A percentile compares a stretch with the other conserved stretches of the same genome.
Evolutionary conservation across 2,113 vertebrate genomes (phyloP).

Genomic region (Scophthalmus maximus): DNA sequence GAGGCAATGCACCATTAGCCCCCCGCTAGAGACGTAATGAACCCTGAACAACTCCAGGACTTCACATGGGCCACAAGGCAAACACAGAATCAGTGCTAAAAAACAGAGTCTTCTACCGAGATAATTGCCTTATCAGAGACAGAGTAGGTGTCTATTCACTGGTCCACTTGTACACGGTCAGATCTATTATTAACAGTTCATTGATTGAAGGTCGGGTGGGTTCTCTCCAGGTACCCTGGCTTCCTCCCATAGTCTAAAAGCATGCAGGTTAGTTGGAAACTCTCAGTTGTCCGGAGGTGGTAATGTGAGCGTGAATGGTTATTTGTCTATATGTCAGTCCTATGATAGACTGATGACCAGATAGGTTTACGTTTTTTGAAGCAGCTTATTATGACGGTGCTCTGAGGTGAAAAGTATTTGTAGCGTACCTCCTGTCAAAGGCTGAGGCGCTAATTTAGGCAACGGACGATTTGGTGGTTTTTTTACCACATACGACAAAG

Average conservation of each 20-base stretch:
- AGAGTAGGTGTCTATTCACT: neutral
- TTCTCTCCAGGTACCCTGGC: neutral
- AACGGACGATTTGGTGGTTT: too few species aligned
- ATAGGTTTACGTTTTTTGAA: too few species aligned
- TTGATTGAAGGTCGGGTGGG: neutral
- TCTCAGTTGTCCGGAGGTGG: neutral
- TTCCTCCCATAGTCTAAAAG: neutral
- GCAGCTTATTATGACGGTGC: too few species aligned
- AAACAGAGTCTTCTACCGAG: slow-evolving; percentile 8
- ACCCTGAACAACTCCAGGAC: slow-evolving; percentile 61
- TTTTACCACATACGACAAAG: too few species aligned
- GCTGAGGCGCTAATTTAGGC: too few species aligned
- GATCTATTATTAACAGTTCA: neutral
- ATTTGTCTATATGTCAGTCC: neutral
- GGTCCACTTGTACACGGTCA: neutral
- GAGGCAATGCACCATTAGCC: slow-evolving; percentile 68
- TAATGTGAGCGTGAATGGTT: neutral
- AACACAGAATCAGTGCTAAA: slow-evolving; percentile 36
- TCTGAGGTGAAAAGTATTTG: too few species aligned
- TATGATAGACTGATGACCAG: neutral
- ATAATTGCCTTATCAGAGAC: slow-evolving; percentile 4
- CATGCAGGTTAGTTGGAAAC: neutral
- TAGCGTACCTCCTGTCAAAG: too few species aligned
- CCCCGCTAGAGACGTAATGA: slow-evolving; percentile 65
- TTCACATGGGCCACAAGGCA: slow-evolving; percentile 50